Percentiles rank a stretch among this genome's conserved stretches.
These are phyloP conservation scores for Allophyes oxyacanthae DNA, from an alignment of 2,888 invertebrate species.

Conservation along the genomic window DNA sequence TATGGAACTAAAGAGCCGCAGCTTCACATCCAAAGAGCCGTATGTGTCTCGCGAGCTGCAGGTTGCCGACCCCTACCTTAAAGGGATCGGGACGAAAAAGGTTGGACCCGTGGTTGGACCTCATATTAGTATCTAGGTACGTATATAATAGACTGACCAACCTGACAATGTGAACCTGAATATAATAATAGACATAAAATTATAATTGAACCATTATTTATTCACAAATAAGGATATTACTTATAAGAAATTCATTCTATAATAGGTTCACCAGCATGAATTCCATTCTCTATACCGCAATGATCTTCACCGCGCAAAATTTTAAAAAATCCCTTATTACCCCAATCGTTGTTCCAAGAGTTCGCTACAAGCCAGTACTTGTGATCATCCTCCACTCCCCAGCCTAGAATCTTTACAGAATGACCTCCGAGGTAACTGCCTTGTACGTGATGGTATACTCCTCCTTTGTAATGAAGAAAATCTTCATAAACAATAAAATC, in stretches of 20 bases:
- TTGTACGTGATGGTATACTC: constrained; percentile 2
- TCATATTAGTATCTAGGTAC: too few relatives aligned
- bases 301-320: constrained; percentile 8
- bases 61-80: too few relatives aligned
- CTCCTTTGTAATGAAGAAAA: constrained; percentile 6
- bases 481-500: not conserved
- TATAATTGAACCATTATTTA: too few relatives aligned
- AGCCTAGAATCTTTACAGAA: constrained; percentile 10
- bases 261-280: constrained; percentile 8
- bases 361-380: constrained; percentile 16
- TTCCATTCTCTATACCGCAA: not conserved
- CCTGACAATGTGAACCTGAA: too few relatives aligned
- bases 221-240: too few relatives aligned
- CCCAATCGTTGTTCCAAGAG: constrained; percentile 11
- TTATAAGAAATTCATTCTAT: not conserved
- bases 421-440: not conserved
- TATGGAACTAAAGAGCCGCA: too few relatives aligned
- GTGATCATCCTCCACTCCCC: constrained; percentile 6
- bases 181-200: too few relatives aligned
- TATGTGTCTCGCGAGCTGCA: too few relatives aligned
- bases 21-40: too few relatives aligned
- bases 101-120: too few relatives aligned
- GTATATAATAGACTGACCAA: too few relatives aligned
- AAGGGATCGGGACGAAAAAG: too few relatives aligned
- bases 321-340: constrained; percentile 12